Percentiles rank a stretch among this genome's conserved stretches.
Evolutionary conservation across 1,140 invertebrate species (phyloP).

Genomic region (Condylostylus longicornis): DNA sequence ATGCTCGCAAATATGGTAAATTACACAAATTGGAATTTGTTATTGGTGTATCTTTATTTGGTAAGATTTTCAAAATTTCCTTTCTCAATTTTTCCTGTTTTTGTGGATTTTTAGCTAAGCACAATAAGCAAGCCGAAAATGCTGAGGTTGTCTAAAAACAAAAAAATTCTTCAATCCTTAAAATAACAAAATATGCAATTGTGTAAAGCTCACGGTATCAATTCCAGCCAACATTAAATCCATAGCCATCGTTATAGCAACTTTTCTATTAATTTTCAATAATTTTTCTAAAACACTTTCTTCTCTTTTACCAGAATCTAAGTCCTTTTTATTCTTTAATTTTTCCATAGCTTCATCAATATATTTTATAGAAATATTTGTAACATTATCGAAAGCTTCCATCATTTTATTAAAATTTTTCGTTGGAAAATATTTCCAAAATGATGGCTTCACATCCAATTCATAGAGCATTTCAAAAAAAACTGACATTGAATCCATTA

Average conservation of each 20-base stretch:
- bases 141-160: slow-evolving; percentile 12
- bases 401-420: slow-evolving; percentile 40
- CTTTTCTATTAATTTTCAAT: slow-evolving; percentile 29
- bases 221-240: slow-evolving; percentile 23
- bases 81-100: slow-evolving; percentile 48
- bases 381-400: slow-evolving; percentile 27
- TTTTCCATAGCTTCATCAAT: slow-evolving; percentile 17
- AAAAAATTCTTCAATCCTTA: background rate
- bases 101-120: slow-evolving; percentile 45
- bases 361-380: slow-evolving; percentile 13
- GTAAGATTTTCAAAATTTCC: slow-evolving; percentile 41
- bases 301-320: slow-evolving; percentile 12
- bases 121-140: background rate
- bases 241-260: slow-evolving; percentile 28
- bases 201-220: slow-evolving; percentile 19
- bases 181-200: background rate
- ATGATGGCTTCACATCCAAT: slow-evolving; percentile 43
- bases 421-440: slow-evolving; percentile 47
- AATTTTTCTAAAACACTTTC: slow-evolving; percentile 28
- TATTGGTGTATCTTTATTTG: slow-evolving; percentile 32
- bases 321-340: slow-evolving; percentile 12
- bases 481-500: slow-evolving; percentile 44
- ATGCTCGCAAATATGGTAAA: slow-evolving; percentile 45
- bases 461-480: slow-evolving; percentile 25
- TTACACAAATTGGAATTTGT: slow-evolving; percentile 38